Base-by-base conservation (phyloP, 1,140 invertebrate species). In the Drosophila leontia region DNA sequence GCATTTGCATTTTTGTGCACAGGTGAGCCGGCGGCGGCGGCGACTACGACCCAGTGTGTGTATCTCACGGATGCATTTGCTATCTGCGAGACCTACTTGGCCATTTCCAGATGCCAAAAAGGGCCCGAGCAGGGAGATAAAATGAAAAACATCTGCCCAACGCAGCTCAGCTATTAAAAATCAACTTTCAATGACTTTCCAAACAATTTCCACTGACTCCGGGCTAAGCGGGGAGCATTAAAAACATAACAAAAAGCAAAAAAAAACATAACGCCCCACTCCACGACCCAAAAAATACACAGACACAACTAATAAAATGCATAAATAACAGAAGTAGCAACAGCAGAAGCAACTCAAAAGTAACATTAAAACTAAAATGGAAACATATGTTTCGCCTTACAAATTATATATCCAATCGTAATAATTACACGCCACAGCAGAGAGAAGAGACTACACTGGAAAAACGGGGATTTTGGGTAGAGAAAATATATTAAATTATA, bases 401-500 rank as follows among this genome's bases (percentile, higher is more conserved):
- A 90, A 90, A 88, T 90, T 88, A 90, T 80, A 90, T 81, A 88
- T 85, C 78, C 84, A 88, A 90, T 90, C 81, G 81, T 78, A 78
- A 90, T 85, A 85, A 88, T 88, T 88, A 83, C 81, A 87, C 68
- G 69, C 77, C 57, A 55, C 51, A 58, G 61, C 26, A 55, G 42
- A 50, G n/a, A 47, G 53, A 39, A 55, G 55, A 19, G 34, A 50
- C 1, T 41, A 7, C 37, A 65, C 57, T 44, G 39, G 11, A 11
- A 35, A 42, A 59, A 42, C 3, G 7, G 7, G 7, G 6, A 19
- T 13, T 35, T 15, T 17, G 7, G 8, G 7, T n/a, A 15, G 6
- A 39, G 7, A 15, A 15, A 15, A 29, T 29, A 29, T 29, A 7
- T 29, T 15, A 15, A 15, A 4, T 17, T 9, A 17, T 9, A 42